These are phyloP conservation scores for Protobothrops flavoviridis DNA, from an alignment of 2,113 vertebrate species.

Conservation along the genomic window DNA sequence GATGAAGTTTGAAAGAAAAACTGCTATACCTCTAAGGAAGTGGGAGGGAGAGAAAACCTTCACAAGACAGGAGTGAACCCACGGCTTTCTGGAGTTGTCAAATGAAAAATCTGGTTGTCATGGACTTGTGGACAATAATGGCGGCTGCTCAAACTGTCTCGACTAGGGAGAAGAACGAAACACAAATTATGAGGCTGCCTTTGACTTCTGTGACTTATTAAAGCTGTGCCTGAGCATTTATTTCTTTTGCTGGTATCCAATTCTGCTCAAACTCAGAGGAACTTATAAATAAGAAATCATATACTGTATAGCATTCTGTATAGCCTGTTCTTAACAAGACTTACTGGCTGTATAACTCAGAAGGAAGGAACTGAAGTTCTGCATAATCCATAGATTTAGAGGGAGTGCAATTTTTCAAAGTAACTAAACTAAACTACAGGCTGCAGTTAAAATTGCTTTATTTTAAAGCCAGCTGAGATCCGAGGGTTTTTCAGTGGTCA, in stretches of 20 bases:
- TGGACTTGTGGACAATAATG: not conserved
- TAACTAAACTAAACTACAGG: not conserved
- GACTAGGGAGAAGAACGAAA: not conserved
- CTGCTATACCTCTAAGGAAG: not conserved
- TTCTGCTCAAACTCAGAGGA: not conserved
- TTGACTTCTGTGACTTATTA: not conserved
- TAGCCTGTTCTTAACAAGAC: not conserved
- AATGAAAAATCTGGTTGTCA: not conserved
- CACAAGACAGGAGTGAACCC: not conserved
- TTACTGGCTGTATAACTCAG: not conserved
- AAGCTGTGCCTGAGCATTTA: not conserved
- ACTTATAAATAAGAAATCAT: not conserved
- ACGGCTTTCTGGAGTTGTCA: not conserved
- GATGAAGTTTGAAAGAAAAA: constrained; percentile 34
- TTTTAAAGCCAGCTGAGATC: not conserved
- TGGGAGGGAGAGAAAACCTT: not conserved
- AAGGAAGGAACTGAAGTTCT: not conserved
- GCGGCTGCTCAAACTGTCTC: not conserved
- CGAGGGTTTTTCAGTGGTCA: not conserved
- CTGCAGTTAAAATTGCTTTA: not conserved
- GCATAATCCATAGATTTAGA: not conserved
- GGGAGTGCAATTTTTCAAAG: not conserved
- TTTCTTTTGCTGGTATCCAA: not conserved
- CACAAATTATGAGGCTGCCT: not conserved
- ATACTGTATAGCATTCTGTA: not conserved